Percentiles rank a stretch among this genome's conserved stretches.
Evolutionary conservation across 2,888 invertebrate genomes (phyloP).

Genomic region (Pharmacophagus antenor): DNA sequence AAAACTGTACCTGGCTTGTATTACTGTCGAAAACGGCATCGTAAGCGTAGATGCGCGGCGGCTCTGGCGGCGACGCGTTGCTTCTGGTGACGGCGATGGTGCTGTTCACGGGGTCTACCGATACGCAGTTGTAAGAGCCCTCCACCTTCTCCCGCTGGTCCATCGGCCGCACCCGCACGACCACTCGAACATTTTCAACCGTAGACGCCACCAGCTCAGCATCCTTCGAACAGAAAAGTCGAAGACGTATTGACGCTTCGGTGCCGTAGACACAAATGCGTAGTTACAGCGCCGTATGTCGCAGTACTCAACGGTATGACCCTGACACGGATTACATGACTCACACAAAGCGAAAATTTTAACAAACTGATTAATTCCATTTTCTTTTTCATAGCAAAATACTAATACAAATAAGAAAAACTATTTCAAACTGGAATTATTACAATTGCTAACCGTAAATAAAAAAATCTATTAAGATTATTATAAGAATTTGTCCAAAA

Average conservation of each 20-base stretch:
- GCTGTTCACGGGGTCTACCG: slow-evolving; percentile 88
- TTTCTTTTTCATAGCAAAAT: background rate
- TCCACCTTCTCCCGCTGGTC: slow-evolving; percentile 90
- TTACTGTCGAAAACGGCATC: slow-evolving; percentile 95
- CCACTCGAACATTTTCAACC: slow-evolving; percentile 97
- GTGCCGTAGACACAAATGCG: slow-evolving; percentile 40
- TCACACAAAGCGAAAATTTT: slow-evolving; percentile 37
- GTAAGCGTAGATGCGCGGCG: slow-evolving; percentile 94
- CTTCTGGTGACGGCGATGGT: slow-evolving; percentile 89
- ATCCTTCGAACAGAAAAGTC: slow-evolving; percentile 56
- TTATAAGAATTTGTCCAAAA: slow-evolving; percentile 34
- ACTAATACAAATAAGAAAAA: background rate
- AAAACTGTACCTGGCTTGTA: slow-evolving; percentile 86
- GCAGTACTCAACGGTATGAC: slow-evolving; percentile 44
- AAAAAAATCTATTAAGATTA: slow-evolving; percentile 10
- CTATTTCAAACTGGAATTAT: slow-evolving; percentile 7
- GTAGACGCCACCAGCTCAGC: slow-evolving; percentile 79
- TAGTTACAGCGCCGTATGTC: slow-evolving; percentile 39
- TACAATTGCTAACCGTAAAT: background rate
- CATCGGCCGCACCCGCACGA: slow-evolving; percentile 96
- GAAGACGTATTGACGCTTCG: slow-evolving; percentile 27
- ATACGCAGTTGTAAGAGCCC: slow-evolving; percentile 86
- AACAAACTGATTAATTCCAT: slow-evolving; percentile 17
- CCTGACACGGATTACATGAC: slow-evolving; percentile 54
- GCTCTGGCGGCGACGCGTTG: slow-evolving; percentile 85